A percentile compares a stretch with the other conserved stretches of the same genome.
Evolutionary conservation across 2,888 invertebrate species (phyloP).

Genomic region (Drosophila pseudotalamancana): DNA sequence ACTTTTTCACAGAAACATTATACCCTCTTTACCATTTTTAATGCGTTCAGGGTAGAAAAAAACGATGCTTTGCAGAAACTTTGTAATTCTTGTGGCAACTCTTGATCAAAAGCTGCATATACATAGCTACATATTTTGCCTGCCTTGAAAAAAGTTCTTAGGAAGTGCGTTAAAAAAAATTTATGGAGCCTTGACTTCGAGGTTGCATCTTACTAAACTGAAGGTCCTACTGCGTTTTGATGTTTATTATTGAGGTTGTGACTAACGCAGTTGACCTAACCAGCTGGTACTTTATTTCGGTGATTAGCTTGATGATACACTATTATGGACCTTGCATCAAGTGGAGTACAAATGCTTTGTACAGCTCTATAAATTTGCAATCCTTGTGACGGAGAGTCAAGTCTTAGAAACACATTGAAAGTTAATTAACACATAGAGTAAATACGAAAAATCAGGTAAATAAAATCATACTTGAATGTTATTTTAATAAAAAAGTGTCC

Average conservation of each 20-base stretch:
- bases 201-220: slow-evolving; percentile 13
- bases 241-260: slow-evolving; percentile 31
- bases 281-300: slow-evolving; percentile 7
- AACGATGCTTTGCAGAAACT: slow-evolving; percentile 61
- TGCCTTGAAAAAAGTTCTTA: slow-evolving; percentile 21
- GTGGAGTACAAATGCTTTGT: slow-evolving; percentile 17
- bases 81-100: slow-evolving; percentile 79
- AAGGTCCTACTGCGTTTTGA: slow-evolving; percentile 8
- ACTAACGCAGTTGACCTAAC: slow-evolving; percentile 39
- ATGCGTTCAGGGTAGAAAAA: too few species aligned
- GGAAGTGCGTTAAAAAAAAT: slow-evolving; percentile 38
- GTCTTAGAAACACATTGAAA: background rate
- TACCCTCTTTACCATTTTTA: too few species aligned
- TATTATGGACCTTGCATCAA: slow-evolving; percentile 2
- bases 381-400: background rate
- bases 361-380: background rate
- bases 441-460: background rate
- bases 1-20: too few species aligned
- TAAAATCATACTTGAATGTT: too few species aligned
- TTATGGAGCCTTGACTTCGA: slow-evolving; percentile 42
- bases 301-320: slow-evolving; percentile 17
- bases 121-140: slow-evolving; percentile 61
- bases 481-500: too few species aligned
- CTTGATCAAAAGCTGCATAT: slow-evolving; percentile 77
- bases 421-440: background rate